Evolutionary conservation across 2,113 vertebrate genomes (phyloP).

Genomic region (Hypanus sabinus): DNA sequence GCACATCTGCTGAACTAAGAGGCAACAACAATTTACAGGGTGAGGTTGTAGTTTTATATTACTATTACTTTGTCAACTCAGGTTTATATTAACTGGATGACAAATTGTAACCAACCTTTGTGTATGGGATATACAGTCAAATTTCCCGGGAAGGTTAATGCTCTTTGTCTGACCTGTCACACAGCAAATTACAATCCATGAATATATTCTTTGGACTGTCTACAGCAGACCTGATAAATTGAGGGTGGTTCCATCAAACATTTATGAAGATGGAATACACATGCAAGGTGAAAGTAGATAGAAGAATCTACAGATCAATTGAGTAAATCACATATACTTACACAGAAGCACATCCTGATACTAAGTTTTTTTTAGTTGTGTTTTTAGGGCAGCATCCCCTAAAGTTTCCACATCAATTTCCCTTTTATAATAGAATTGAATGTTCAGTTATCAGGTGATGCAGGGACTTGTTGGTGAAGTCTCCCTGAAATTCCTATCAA

Average conservation of each 20-base stretch:
- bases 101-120: neutral
- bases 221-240: neutral
- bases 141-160: neutral
- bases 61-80: too few relatives aligned
- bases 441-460: neutral
- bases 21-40: neutral
- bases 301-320: neutral
- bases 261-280: neutral
- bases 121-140: neutral
- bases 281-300: neutral
- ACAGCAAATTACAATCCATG: neutral
- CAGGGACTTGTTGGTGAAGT: neutral
- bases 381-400: neutral
- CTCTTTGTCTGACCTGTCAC: neutral
- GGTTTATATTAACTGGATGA: neutral
- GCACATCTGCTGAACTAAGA: neutral
- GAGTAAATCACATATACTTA: neutral
- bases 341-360: neutral
- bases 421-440: neutral
- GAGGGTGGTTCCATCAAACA: neutral
- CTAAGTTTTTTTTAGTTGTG: neutral
- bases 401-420: neutral
- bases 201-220: neutral
- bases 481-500: neutral
- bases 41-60: neutral